Base-by-base conservation (phyloP, 2,888 invertebrate genomes). In the Panzeria rudis region DNA sequence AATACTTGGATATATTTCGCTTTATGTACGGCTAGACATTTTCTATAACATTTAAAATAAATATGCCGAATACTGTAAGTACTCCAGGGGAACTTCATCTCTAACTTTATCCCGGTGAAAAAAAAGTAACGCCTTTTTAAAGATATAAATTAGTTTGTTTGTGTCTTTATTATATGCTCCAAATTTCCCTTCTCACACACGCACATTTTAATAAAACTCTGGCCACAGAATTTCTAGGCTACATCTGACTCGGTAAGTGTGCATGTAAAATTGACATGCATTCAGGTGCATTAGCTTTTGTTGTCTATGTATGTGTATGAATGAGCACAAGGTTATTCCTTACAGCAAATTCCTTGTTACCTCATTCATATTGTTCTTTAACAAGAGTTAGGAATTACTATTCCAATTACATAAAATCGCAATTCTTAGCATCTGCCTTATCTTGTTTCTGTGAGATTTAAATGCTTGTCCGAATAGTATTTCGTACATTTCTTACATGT, bases 361-460 rank as follows among this genome's bases (percentile, higher is more conserved):
- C 29, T 15, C 20, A 44, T 8, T 62, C n/a, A 25, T 6, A 25
- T 62, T 54, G 50, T 29, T 15, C 35, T 41, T 59, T 44, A 66
- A 78, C 73, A 69, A 50, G 81, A 73, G 29, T 29, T 29, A 29
- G 29, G 29, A 29, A 68, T 50, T 81, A 81, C 50, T 47, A 77
- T 68, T 64, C 61, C 81, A 72, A 81, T 81, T 77, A 84, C 72
- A 72, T 50, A 41, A 29, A 50, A 29, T 44, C n/a, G 61, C 35
- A 64, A 50, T 68, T 56, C 71, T 80, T 66, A 76, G 32, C 64
- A 64, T 71, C 41, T 75, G 72, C 44, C 32, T 66, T 72, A 61
- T 66, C 47, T 68, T 56, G 62, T 47, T 47, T 25, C 50, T 66
- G 66, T 52, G 17, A 62, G 25, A 62, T 64, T 56, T 62, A 32